Percentiles rank a stretch among this genome's conserved stretches.
Evolutionary conservation across 1,140 invertebrate species (phyloP).

Genomic region (Lasioglossum albipes): DNA sequence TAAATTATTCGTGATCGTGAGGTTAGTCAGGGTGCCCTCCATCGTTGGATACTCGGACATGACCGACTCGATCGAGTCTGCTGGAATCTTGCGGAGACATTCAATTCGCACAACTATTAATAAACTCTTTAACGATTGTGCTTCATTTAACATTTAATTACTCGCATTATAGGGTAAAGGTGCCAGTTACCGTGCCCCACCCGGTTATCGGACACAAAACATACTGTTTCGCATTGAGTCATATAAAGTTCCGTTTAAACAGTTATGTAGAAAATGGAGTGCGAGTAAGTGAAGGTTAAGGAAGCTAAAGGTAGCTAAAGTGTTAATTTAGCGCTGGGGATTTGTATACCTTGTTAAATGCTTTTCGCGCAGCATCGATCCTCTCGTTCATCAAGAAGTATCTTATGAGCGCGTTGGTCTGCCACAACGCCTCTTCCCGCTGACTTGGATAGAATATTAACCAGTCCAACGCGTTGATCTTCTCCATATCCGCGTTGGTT

Average conservation of each 20-base stretch:
- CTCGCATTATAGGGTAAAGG: too few relatives aligned
- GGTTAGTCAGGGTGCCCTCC: slow-evolving; percentile 76
- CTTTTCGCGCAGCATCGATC: slow-evolving; percentile 85
- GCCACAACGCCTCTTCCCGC: slow-evolving; percentile 88
- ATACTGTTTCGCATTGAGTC: too few relatives aligned
- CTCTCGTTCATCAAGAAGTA: slow-evolving; percentile 86
- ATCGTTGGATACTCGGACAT: slow-evolving; percentile 80
- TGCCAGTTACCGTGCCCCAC: too few relatives aligned
- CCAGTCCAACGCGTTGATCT: slow-evolving; percentile 94
- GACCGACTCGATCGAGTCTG: slow-evolving; percentile 84
- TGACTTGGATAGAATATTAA: slow-evolving; percentile 89
- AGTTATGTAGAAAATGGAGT: too few relatives aligned
- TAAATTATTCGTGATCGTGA: slow-evolving; percentile 74
- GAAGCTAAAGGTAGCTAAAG: too few relatives aligned
- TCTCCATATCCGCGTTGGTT: slow-evolving; percentile 84
- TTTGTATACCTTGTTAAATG: slow-evolving; percentile 83
- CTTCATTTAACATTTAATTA: too few relatives aligned
- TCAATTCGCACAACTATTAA: too few relatives aligned
- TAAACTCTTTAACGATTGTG: too few relatives aligned
- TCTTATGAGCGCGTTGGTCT: slow-evolving; percentile 94
- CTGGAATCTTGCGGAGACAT: slow-evolving; percentile 79
- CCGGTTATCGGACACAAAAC: too few relatives aligned
- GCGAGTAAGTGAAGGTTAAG: too few relatives aligned
- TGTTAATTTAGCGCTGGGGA: not conserved
- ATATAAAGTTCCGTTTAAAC: too few relatives aligned